Evolutionary conservation across 2,113 vertebrate species (phyloP).

Genomic region (Pangasianodon hypophthalmus): DNA sequence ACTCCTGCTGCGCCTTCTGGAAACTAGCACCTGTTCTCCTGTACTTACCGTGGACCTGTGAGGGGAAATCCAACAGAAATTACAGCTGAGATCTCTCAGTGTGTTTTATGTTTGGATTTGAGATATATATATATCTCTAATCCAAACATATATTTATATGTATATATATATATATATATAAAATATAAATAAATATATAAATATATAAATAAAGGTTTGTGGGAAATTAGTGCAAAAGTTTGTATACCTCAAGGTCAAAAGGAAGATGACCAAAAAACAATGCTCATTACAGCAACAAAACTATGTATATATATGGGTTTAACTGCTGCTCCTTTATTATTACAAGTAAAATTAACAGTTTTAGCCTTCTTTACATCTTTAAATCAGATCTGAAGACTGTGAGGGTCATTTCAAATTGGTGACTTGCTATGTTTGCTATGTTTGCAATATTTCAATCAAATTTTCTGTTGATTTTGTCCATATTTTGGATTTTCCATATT

Average conservation of each 20-base stretch:
- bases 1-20: conserved; percentile 92
- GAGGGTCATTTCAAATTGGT: neutral
- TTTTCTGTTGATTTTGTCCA: neutral
- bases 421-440: neutral
- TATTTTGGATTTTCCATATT: neutral
- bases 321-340: too few relatives aligned
- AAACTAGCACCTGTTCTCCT: conserved; percentile 92
- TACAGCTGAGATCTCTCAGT: neutral
- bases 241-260: neutral
- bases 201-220: neutral
- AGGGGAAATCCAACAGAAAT: neutral
- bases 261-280: too few relatives aligned
- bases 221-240: neutral
- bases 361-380: neutral
- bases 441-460: neutral
- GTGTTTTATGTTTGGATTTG: neutral
- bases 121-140: too few relatives aligned
- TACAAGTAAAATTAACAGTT: neutral
- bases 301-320: too few relatives aligned
- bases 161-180: neutral
- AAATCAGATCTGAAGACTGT: neutral
- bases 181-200: neutral
- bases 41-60: conserved; percentile 89
- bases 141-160: neutral
- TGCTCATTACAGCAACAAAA: too few relatives aligned